phyloP scores from a whole-genome alignment of 2,888 invertebrate genomes.

The Agrypnus murinus region DNA sequence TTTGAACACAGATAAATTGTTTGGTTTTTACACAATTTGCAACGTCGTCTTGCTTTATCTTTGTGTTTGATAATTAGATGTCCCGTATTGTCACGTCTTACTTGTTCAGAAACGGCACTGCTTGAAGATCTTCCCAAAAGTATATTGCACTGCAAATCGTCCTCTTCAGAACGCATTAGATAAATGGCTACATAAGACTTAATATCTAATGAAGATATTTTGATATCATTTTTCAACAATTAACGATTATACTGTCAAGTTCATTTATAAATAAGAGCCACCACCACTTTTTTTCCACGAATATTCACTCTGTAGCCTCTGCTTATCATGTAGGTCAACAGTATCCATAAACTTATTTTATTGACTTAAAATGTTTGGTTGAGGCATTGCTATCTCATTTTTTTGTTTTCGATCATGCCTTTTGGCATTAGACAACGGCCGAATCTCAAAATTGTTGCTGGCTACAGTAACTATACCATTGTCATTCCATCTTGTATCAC shows the following conservation, averaged over 20 bases:
- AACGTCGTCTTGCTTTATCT: no score
- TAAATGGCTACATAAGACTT: no score
- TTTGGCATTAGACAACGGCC: not conserved
- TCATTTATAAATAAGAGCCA: not conserved
- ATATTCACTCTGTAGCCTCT: not conserved
- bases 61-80: no score
- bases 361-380: not conserved
- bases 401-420: not conserved
- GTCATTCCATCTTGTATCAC: not conserved
- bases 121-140: no score
- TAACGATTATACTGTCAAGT: not conserved
- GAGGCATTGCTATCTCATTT: not conserved
- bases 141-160: no score
- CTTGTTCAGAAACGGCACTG: no score
- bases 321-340: not conserved
- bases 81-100: no score
- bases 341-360: not conserved
- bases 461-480: no score
- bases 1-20: no score
- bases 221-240: not conserved
- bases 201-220: no score
- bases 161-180: no score
- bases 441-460: not conserved
- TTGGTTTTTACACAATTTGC: no score
- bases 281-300: not conserved